Conservation (phyloP, 2,113 vertebrate genomes). For the Solea solea region DNA sequence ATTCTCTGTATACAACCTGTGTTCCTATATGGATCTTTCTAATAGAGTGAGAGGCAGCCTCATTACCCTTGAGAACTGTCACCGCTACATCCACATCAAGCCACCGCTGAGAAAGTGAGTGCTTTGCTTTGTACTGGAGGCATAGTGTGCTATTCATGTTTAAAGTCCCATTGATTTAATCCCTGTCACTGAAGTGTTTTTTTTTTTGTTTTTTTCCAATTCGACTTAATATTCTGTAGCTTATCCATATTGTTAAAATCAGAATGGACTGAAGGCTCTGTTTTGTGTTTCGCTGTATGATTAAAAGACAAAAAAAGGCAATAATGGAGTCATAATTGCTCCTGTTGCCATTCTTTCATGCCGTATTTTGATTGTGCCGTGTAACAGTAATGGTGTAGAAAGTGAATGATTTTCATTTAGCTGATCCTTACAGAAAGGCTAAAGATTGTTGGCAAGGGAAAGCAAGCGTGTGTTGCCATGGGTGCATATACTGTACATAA, state of each 20-base stretch:
- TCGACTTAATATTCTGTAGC: constrained; percentile 14
- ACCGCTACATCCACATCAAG: constrained; percentile 38
- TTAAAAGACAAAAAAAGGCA: constrained; percentile 11
- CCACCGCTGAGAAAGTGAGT: constrained; percentile 57
- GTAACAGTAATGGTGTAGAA: constrained; percentile 34
- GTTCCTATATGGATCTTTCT: constrained; percentile 36
- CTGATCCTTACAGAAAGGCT: background rate
- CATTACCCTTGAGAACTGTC: constrained; percentile 44
- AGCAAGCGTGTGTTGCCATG: constrained; percentile 1
- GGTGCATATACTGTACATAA: background rate
- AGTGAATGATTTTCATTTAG: constrained; percentile 36
- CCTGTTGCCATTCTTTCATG: constrained; percentile 29
- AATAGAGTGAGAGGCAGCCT: constrained; percentile 40
- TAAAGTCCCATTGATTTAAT: constrained; percentile 56
- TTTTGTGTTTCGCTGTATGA: constrained; percentile 45
- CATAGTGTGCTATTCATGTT: constrained; percentile 62
- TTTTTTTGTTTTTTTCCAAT: constrained; percentile 25
- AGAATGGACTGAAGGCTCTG: constrained; percentile 34
- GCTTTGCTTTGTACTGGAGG: constrained; percentile 55
- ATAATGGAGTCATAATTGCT: constrained; percentile 56
- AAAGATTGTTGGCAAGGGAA: background rate
- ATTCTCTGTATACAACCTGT: constrained; percentile 24
- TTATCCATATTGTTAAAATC: constrained; percentile 40
- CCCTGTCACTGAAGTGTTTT: constrained; percentile 43
- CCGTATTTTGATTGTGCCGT: constrained; percentile 23